phyloP scores from a whole-genome alignment of 2,113 vertebrate genomes.

The Rhadina sibilatrix region DNA sequence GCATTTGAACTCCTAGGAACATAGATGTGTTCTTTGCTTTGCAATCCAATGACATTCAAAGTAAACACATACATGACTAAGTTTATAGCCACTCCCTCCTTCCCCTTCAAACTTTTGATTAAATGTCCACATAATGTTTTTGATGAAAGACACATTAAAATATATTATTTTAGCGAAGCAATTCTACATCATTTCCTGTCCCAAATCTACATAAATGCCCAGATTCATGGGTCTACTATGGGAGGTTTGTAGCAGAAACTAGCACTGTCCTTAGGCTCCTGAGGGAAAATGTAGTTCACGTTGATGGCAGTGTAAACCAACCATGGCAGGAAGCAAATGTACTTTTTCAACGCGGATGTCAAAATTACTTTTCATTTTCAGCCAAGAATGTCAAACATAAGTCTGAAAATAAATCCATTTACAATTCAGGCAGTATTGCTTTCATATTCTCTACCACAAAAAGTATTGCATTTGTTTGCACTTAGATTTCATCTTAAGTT shows the following conservation, averaged over 20 bases:
- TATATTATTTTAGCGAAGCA: background rate
- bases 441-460: background rate
- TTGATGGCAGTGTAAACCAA: background rate
- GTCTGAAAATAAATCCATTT: conserved; percentile 32
- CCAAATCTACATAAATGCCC: background rate
- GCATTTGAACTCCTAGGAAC: background rate
- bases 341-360: background rate
- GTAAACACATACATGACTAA: background rate
- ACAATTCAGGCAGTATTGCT: background rate
- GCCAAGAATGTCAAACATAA: background rate
- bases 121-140: background rate
- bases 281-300: background rate
- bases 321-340: background rate
- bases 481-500: background rate
- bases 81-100: background rate
- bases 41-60: background rate
- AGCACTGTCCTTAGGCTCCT: background rate
- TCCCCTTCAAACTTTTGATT: background rate
- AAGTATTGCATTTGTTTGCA: background rate
- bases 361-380: conserved; percentile 51
- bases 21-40: background rate
- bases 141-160: background rate
- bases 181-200: background rate
- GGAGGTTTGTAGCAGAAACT: background rate
- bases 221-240: background rate